Percentiles rank a stretch among this genome's conserved stretches.
Conservation (phyloP, 2,797 vertebrate species). For the Gobionotothen gibberifrons region DNA sequence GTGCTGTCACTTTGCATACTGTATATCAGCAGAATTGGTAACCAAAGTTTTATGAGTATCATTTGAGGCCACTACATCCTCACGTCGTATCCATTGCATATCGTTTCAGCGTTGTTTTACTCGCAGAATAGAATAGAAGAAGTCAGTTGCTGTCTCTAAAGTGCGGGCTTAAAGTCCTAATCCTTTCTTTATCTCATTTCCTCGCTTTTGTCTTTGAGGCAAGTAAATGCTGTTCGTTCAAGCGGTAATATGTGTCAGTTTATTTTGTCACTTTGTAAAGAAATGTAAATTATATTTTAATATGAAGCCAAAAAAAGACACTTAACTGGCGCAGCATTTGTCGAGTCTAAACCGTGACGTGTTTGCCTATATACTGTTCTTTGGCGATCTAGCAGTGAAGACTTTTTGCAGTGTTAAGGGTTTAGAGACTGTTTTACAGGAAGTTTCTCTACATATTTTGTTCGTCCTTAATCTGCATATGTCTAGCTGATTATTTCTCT, state of each 20-base stretch:
- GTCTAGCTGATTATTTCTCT: slow-evolving; percentile 64
- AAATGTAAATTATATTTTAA: slow-evolving; percentile 91
- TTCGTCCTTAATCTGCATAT: slow-evolving; percentile 67
- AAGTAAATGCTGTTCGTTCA: slow-evolving; percentile 69
- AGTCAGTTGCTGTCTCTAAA: slow-evolving; percentile 41
- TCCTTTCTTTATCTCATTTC: slow-evolving; percentile 29
- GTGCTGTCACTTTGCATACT: slow-evolving; percentile 81
- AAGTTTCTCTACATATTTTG: slow-evolving; percentile 72
- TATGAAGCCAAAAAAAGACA: slow-evolving; percentile 84
- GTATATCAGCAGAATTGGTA: slow-evolving; percentile 83
- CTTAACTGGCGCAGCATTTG: slow-evolving; percentile 85
- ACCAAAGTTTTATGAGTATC: slow-evolving; percentile 86
- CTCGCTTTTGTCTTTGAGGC: slow-evolving; percentile 59
- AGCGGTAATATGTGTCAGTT: slow-evolving; percentile 74
- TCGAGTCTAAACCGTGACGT: slow-evolving; percentile 88
- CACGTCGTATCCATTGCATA: slow-evolving; percentile 40
- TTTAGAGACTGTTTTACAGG: slow-evolving; percentile 79
- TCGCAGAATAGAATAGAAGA: slow-evolving; percentile 39
- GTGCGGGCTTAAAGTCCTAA: slow-evolving; percentile 23
- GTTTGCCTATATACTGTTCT: slow-evolving; percentile 89
- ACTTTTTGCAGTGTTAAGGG: slow-evolving; percentile 85
- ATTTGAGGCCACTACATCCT: slow-evolving; percentile 71
- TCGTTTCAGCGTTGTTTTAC: slow-evolving; percentile 50
- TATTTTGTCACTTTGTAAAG: slow-evolving; percentile 87
- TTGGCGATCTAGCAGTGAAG: slow-evolving; percentile 84